Evolutionary conservation across 2,113 vertebrate species (phyloP).

Genomic region (cat (Felis catus)): DNA sequence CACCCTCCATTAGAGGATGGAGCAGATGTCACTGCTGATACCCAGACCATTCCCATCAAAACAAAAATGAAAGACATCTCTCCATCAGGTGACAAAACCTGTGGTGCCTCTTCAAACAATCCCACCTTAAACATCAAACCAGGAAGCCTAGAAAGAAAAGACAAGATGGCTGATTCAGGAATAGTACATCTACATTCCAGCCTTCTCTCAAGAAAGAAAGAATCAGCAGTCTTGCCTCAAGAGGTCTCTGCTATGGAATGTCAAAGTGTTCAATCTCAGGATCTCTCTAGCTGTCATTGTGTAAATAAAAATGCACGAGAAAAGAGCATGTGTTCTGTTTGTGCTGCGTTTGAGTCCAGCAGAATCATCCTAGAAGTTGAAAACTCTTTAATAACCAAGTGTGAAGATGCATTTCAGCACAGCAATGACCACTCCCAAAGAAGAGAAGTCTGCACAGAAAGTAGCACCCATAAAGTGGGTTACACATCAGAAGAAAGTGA

Average conservation of each 20-base stretch:
- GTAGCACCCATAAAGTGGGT: not conserved
- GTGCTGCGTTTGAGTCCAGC: not conserved
- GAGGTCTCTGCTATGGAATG: not conserved
- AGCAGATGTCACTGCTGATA: not conserved
- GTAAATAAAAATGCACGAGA: slow-evolving; percentile 7
- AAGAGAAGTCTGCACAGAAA: not conserved
- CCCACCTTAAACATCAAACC: not conserved
- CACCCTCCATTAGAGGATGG: not conserved
- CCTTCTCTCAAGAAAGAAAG: slow-evolving; percentile 5
- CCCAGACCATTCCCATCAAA: slow-evolving; percentile 14
- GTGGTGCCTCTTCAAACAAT: slow-evolving; percentile 52
- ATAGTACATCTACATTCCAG: not conserved
- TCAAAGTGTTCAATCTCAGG: slow-evolving; percentile 49
- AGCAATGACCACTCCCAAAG: not conserved
- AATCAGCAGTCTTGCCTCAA: not conserved
- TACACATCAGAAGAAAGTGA: not conserved
- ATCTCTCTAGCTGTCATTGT: not conserved
- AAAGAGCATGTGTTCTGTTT: not conserved
- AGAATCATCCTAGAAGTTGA: slow-evolving; percentile 1
- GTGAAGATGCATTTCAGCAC: not conserved
- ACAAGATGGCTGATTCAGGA: not conserved
- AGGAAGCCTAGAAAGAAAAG: not conserved
- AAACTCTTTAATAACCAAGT: slow-evolving; percentile 29
- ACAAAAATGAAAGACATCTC: slow-evolving; percentile 8
- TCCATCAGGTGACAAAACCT: slow-evolving; percentile 47